A percentile compares a stretch with the other conserved stretches of the same genome.
Conservation (phyloP, 2,113 vertebrate genomes). For the Morone chrysops region DNA sequence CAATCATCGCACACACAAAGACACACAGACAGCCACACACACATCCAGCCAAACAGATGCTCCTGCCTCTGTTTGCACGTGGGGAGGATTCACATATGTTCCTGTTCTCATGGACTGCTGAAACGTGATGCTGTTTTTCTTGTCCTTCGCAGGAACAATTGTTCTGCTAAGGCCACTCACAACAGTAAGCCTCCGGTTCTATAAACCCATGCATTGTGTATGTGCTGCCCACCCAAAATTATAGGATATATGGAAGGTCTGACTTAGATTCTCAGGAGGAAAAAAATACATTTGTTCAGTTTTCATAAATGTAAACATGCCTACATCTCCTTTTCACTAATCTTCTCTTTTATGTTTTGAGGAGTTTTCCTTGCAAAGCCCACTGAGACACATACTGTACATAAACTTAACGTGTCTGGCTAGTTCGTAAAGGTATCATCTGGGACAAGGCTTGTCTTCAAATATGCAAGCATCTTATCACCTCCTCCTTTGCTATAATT, state of each 20-base stretch:
- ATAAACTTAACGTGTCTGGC: background rate
- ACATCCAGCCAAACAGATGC: conserved; percentile 25
- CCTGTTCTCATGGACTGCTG: background rate
- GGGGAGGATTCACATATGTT: conserved; percentile 46
- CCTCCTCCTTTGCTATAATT: background rate
- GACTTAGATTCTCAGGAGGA: background rate
- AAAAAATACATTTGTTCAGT: background rate
- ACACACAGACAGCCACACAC: background rate
- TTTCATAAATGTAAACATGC: background rate
- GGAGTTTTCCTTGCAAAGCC: background rate
- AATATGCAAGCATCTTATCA: background rate
- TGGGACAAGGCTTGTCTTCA: background rate
- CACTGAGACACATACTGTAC: background rate
- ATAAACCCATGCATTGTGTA: background rate
- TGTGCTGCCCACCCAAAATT: background rate
- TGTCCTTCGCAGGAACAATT: background rate
- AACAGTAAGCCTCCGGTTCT: background rate
- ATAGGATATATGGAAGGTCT: background rate
- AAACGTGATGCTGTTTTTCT: conserved; percentile 46
- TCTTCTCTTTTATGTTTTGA: too few species aligned
- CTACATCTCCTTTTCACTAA: too few species aligned
- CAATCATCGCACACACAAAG: conserved; percentile 4
- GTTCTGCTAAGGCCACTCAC: background rate
- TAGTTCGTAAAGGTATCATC: background rate
- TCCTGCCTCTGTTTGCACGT: conserved; percentile 39